Base-by-base conservation (phyloP, 2,888 invertebrate genomes). In the Tubulanus polymorphus region DNA sequence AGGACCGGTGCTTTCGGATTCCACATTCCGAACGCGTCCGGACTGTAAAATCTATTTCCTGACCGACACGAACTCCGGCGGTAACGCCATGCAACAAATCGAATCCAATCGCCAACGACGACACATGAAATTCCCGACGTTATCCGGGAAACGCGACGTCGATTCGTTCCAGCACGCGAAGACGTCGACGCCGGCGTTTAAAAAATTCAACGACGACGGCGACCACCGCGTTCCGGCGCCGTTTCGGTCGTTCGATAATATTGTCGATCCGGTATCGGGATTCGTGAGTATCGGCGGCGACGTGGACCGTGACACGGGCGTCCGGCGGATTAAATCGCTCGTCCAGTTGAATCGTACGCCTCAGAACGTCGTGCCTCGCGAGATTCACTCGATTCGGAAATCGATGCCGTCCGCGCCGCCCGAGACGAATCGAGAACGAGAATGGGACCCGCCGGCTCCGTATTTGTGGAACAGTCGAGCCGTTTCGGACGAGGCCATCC, bases 231-330 rank as follows among this genome's bases (percentile, higher is more conserved):
- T 73, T 1, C 58, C 61, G 28, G 76, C 72, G 0, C 76, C 76
- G 3, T 70, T 61, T 47, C 60, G 76, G 23, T 62, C 64, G 48
- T 74, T 69, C 64, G 76, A 76, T 53, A 74, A 73, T 54, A 70
- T 72, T 45, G 65, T 75, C n/a, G 76, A 76, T 54, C 76, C 76
- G 3, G 68, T 72, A 1, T 75, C 75, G 12, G 76, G 76, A 1
- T 77, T 77, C 62, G 71, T 77, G 3, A 72, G 73, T 59, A 73
- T 70, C 3, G 74, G 72, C 5, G 74, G 72, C 8, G 75, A 76
- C 64, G 67, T 71, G 18, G 73, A 74, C 57, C 60, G 73, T 20
- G 67, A 67, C 27, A 74, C 74, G 6, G 74, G 74, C 1, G 68
- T 69, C 49, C 64, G 63, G 28, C 66, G 65, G 41, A 72, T 75